These are phyloP conservation scores for Troides aeacus DNA, from an alignment of 2,888 invertebrate genomes.

Conservation along the genomic window DNA sequence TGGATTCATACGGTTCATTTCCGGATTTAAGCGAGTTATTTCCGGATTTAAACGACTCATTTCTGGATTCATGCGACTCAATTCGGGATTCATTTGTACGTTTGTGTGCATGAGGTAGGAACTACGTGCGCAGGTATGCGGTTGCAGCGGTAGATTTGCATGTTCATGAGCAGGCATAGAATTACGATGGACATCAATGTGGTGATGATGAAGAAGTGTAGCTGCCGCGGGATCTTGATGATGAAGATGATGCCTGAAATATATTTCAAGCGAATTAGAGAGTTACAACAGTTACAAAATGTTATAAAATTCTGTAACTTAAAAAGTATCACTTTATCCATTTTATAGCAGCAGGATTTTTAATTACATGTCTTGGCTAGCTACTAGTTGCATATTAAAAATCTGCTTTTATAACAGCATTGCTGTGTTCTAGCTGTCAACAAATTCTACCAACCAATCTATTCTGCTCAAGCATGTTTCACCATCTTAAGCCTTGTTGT, in stretches of 20 bases:
- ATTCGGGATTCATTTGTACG: slow-evolving; percentile 36
- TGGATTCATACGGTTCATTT: slow-evolving; percentile 40
- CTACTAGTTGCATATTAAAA: too few species aligned
- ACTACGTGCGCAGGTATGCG: slow-evolving; percentile 58
- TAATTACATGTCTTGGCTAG: too few species aligned
- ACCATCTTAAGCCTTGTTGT: too few species aligned
- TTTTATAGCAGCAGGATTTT: too few species aligned
- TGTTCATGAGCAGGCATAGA: slow-evolving; percentile 51
- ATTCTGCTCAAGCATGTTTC: too few species aligned
- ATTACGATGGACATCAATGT: slow-evolving; percentile 62
- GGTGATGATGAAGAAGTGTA: slow-evolving; percentile 69
- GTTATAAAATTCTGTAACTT: not conserved
- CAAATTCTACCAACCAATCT: too few species aligned
- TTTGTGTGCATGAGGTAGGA: slow-evolving; percentile 52
- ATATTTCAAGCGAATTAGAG: not conserved
- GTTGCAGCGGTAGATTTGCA: slow-evolving; percentile 40
- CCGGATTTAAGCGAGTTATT: slow-evolving; percentile 41
- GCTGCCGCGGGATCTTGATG: slow-evolving; percentile 71
- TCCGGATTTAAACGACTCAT: slow-evolving; percentile 44
- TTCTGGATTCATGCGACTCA: slow-evolving; percentile 41
- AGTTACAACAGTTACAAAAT: too few species aligned
- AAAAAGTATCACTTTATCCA: too few species aligned
- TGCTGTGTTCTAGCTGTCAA: too few species aligned
- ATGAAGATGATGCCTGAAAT: slow-evolving; percentile 64
- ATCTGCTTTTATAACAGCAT: too few species aligned